Conservation (phyloP, 2,888 invertebrate genomes). For the Cyrtodaria siliqua region DNA sequence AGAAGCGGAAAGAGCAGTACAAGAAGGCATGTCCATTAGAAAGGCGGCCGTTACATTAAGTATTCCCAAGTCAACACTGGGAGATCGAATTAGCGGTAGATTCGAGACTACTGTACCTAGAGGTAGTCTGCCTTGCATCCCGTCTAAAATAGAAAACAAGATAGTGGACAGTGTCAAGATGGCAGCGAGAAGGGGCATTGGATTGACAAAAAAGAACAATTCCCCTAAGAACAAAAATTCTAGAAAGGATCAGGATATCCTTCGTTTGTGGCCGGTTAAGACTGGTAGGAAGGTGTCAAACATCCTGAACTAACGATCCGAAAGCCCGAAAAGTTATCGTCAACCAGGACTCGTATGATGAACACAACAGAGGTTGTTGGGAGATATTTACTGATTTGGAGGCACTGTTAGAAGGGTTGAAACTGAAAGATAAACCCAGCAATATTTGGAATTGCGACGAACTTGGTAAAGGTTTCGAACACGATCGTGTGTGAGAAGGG, state of each 20-base stretch:
- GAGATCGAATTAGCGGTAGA: no score
- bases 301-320: conserved; percentile 30
- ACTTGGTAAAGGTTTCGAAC: conserved; percentile 4
- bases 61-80: no score
- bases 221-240: conserved; percentile 12
- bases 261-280: conserved; percentile 29
- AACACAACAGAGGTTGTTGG: conserved; percentile 25
- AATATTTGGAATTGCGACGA: conserved; percentile 22
- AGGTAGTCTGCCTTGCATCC: no score
- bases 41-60: no score
- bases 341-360: conserved; percentile 31
- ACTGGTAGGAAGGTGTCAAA: conserved; percentile 42
- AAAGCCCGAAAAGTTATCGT: conserved; percentile 40
- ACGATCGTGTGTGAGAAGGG: background rate
- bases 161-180: no score
- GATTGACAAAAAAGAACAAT: background rate
- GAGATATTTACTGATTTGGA: conserved; percentile 12
- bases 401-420: conserved; percentile 8
- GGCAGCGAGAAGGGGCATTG: no score
- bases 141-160: no score
- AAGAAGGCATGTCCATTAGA: no score
- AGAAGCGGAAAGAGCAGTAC: no score
- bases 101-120: no score
- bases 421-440: background rate
- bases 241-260: conserved; percentile 6